phyloP scores from a whole-genome alignment of 2,888 invertebrate genomes.

The Xylota sylvarum region DNA sequence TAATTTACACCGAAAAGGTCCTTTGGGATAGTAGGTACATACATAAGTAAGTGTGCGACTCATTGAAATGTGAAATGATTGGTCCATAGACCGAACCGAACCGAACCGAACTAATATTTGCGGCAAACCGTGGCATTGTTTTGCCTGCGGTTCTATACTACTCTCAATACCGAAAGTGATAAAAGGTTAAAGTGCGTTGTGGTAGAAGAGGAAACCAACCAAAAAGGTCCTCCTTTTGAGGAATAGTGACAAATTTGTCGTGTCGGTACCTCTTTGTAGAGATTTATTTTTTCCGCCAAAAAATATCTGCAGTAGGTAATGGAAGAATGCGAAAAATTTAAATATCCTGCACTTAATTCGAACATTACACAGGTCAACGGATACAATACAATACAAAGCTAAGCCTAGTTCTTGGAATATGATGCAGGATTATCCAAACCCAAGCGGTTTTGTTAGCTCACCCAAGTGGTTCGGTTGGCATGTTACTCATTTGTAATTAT shows the following conservation, averaged over 20 bases:
- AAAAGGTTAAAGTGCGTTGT: constrained; percentile 63
- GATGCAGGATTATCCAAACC: constrained; percentile 64
- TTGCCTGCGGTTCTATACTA: constrained; percentile 65
- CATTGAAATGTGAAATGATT: constrained; percentile 66
- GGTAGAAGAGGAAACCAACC: constrained; percentile 21
- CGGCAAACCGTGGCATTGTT: constrained; percentile 67
- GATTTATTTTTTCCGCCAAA: constrained; percentile 68
- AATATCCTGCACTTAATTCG: constrained; percentile 70
- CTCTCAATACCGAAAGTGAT: constrained; percentile 46
- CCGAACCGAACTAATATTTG: constrained; percentile 46
- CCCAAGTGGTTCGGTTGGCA: constrained; percentile 71
- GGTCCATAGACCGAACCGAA: constrained; percentile 24
- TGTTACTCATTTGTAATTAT: constrained; percentile 64
- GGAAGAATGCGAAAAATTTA: constrained; percentile 52
- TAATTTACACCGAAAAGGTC: constrained; percentile 52
- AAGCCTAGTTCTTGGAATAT: constrained; percentile 58
- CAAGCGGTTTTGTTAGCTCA: constrained; percentile 55
- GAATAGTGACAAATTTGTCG: constrained; percentile 68
- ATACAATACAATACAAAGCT: constrained; percentile 44
- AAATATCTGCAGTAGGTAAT: constrained; percentile 29
- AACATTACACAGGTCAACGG: constrained; percentile 69
- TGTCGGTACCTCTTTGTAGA: constrained; percentile 68
- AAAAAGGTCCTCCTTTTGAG: constrained; percentile 51
- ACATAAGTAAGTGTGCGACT: constrained; percentile 20
- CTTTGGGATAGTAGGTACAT: constrained; percentile 11